Percentiles rank a stretch among this genome's conserved stretches.
Conservation (phyloP, 64 coral and sea anemone species). For the Porites lutea region DNA sequence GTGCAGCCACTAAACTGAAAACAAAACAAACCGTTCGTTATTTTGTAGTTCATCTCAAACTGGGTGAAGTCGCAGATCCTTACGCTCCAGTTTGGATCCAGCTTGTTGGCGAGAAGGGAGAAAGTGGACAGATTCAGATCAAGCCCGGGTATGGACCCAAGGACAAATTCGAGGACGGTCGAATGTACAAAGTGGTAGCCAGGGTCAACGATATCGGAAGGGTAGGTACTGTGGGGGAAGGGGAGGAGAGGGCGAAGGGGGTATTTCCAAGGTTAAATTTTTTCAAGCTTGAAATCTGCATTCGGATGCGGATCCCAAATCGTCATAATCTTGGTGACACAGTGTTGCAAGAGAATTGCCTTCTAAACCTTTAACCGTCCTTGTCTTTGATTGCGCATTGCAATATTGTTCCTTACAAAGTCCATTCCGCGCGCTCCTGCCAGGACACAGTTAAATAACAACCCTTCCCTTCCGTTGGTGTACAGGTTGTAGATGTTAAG, state of each 20-base stretch:
- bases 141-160: conserved; percentile 82
- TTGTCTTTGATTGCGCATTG: no score
- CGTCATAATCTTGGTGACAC: no score
- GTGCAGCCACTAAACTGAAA: no score
- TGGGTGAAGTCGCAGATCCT: conserved; percentile 89
- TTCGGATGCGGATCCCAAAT: no score
- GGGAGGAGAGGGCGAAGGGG: no score
- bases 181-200: conserved; percentile 89
- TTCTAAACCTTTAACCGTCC: no score
- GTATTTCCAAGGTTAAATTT: no score
- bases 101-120: conserved; percentile 81
- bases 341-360: no score
- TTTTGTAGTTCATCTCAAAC: conserved; percentile 69
- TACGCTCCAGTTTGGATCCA: conserved; percentile 79
- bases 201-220: conserved; percentile 79
- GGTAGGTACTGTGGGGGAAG: conserved; percentile 20
- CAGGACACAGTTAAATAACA: background rate
- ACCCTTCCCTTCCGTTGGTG: background rate
- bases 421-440: no score
- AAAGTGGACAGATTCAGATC: conserved; percentile 88
- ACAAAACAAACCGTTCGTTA: background rate
- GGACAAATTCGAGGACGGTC: conserved; percentile 82
- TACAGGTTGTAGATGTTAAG: background rate
- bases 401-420: no score
- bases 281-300: no score